Evolutionary conservation across 2,113 vertebrate species (phyloP), one percentile per base, ranked within the genome.

Genomic region (Daphoenositta chrysoptera): DNA sequence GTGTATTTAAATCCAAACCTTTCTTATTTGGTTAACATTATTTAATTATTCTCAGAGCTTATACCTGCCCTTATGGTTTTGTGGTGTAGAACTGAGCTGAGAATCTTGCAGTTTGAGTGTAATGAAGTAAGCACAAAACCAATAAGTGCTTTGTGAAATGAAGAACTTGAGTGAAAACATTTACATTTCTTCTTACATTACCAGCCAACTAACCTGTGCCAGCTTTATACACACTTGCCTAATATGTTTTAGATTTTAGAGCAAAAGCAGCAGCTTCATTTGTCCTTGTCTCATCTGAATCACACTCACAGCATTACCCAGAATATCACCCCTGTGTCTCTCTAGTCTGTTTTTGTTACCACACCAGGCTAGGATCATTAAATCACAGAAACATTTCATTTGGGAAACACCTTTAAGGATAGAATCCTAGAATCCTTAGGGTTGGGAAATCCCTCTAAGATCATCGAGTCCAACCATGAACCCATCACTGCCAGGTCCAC

Each of bases 251-350:
- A 51, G 30, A n/a, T 50, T 83, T 45, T 3, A 64, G 79, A 89
- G 51, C 61, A 57, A 83, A 94, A 95, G 45, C 76, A 86, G 54
- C 30, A 39, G 28, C 87, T 66, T 66, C 53, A 45, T 93, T 93
- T 94, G 79, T 85, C 88, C 35, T 76, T 93, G 85, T 73, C 64
- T 64, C 63, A 42, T 65, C 61, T 89, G 86, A 66, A 48, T 73
- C 20, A 35, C 65, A 73, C 78, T 87, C 60, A 42, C 76, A 71
- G 54, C 78, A 89, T 89, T 87, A 94, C 47, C 92, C 78, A 80
- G 85, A 93, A 86, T 58, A 65, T 85, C 86, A 91, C 88, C 69
- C 85, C 75, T 50, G 58, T 57, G 76, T 91, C 77, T 95, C 82
- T 76, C 79, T 37, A 30, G 33, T 50, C 89, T 91, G 37, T 48